A percentile compares a stretch with the other conserved stretches of the same genome.
Conservation (phyloP, 2,797 vertebrate genomes). For the Xenentodon cancila region DNA sequence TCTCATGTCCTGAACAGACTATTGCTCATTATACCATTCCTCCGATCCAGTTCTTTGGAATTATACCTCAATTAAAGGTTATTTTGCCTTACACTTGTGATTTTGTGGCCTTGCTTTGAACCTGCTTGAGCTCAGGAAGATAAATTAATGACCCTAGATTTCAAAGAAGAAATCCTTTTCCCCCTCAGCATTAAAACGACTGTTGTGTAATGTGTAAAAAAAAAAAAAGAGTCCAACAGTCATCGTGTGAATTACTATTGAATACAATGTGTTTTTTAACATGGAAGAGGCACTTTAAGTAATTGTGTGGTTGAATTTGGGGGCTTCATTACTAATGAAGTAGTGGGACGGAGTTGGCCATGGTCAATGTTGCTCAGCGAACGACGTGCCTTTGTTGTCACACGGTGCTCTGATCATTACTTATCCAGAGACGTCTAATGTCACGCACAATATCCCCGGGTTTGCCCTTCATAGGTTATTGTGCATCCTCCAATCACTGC, state of each 20-base stretch:
- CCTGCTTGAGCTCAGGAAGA: slow-evolving; percentile 52
- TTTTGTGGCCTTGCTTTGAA: slow-evolving; percentile 68
- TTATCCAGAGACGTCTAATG: slow-evolving; percentile 75
- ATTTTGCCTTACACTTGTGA: slow-evolving; percentile 55
- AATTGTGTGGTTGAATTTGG: slow-evolving; percentile 26
- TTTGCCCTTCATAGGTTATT: slow-evolving; percentile 79
- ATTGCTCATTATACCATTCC: slow-evolving; percentile 69
- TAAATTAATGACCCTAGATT: slow-evolving; percentile 60
- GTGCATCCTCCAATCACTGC: slow-evolving; percentile 63
- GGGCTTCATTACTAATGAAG: slow-evolving; percentile 64
- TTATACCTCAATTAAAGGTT: slow-evolving; percentile 76
- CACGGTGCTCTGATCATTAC: slow-evolving; percentile 74
- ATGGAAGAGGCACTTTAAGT: slow-evolving; percentile 26
- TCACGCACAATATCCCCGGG: slow-evolving; percentile 75
- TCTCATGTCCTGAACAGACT: slow-evolving; percentile 70
- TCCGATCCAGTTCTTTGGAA: slow-evolving; percentile 65
- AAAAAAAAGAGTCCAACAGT: slow-evolving; percentile 17
- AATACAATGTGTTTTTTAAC: slow-evolving; percentile 48
- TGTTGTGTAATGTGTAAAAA: slow-evolving; percentile 59
- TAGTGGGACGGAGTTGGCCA: slow-evolving; percentile 49
- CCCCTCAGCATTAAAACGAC: slow-evolving; percentile 48
- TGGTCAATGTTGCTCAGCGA: slow-evolving; percentile 46
- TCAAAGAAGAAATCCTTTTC: slow-evolving; percentile 45
- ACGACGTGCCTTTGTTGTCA: slow-evolving; percentile 67
- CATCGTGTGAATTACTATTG: slow-evolving; percentile 53